These are phyloP conservation scores for Leptoclinus maculatus DNA, from an alignment of 2,797 vertebrate species.

Conservation along the genomic window DNA sequence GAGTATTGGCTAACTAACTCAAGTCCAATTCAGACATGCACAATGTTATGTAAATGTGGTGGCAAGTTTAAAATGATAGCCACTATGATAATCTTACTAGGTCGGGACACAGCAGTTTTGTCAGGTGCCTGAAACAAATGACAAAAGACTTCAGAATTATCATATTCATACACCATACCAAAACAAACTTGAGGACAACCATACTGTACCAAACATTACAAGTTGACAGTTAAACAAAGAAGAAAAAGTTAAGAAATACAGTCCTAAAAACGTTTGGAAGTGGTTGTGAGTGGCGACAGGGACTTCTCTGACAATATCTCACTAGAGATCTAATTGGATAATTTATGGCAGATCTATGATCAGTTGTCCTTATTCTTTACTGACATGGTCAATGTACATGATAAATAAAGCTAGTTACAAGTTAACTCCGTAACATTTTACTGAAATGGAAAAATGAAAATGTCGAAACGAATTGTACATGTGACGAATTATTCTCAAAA, in stretches of 20 bases:
- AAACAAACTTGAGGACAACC: background rate
- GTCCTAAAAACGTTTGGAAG: too few relatives aligned
- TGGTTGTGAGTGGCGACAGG: background rate
- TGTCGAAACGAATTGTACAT: background rate
- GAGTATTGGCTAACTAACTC: background rate
- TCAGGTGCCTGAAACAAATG: background rate
- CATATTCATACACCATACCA: background rate
- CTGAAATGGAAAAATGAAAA: background rate
- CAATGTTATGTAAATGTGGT: background rate
- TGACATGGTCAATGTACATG: background rate
- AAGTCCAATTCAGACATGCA: background rate
- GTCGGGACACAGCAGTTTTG: background rate
- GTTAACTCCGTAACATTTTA: background rate
- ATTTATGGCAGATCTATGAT: background rate
- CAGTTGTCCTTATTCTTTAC: too few relatives aligned
- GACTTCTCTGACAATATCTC: too few relatives aligned
- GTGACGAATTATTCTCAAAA: too few relatives aligned
- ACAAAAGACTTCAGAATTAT: background rate
- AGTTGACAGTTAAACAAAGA: background rate
- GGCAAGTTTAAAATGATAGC: background rate
- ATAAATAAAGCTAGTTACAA: background rate
- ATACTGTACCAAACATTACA: background rate
- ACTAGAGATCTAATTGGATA: too few relatives aligned
- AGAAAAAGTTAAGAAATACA: background rate
- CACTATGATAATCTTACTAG: background rate